Percentiles rank a stretch among this genome's conserved stretches.
These are phyloP conservation scores for Cyprinodon diabolis DNA, from an alignment of 2,797 vertebrate genomes.

Conservation along the genomic window DNA sequence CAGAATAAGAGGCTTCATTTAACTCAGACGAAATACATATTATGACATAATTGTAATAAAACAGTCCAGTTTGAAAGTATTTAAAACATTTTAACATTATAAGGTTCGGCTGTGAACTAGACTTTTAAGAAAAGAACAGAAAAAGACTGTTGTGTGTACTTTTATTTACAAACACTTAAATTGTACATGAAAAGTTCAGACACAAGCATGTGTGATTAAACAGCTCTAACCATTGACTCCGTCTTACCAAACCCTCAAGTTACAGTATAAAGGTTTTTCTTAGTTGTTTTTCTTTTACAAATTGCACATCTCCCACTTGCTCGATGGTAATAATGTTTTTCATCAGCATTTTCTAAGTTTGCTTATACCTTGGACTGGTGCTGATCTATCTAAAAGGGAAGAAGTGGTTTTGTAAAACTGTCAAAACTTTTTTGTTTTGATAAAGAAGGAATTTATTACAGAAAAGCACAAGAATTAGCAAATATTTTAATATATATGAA, in stretches of 20 bases:
- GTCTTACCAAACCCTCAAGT: neutral
- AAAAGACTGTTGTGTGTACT: neutral
- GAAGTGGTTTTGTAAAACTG: conserved; percentile 3
- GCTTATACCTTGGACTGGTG: neutral
- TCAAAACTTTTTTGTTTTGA: conserved; percentile 32
- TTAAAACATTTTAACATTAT: neutral
- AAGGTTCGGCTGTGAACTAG: neutral
- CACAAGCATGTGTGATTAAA: neutral
- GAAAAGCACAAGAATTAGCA: conserved; percentile 27
- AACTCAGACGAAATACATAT: neutral
- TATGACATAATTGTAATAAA: neutral
- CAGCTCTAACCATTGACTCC: no score
- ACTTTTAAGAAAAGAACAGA: neutral
- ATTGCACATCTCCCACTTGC: neutral
- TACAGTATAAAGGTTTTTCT: neutral
- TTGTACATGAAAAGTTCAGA: neutral
- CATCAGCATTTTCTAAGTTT: neutral
- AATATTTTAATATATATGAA: conserved; percentile 2
- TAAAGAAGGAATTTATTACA: conserved; percentile 8
- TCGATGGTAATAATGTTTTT: neutral
- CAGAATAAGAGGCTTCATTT: neutral
- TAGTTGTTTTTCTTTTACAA: neutral
- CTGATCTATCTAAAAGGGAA: neutral
- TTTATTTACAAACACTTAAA: neutral
- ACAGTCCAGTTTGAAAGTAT: neutral